Conservation (phyloP, 2,797 vertebrate genomes). For the Smutsia gigantea region DNA sequence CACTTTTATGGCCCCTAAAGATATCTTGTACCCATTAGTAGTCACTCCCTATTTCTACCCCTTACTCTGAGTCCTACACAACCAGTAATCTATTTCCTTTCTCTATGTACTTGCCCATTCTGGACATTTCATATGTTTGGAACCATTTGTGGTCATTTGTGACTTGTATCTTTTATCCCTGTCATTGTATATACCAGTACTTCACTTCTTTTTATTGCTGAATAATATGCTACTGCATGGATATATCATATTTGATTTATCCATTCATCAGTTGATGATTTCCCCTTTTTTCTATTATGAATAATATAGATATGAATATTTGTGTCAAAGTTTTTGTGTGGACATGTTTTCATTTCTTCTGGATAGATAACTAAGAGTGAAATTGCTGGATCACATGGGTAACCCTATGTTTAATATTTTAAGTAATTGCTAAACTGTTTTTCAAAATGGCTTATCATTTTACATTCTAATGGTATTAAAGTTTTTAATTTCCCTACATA, state of each 20-base stretch:
- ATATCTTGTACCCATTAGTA: background rate
- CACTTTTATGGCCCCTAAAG: background rate
- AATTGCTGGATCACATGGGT: background rate
- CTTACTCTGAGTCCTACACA: background rate
- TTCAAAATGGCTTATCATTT: background rate
- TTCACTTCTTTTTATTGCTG: background rate
- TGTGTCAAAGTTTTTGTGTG: background rate
- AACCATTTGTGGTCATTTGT: background rate
- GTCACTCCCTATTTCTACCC: background rate
- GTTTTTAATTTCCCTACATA: background rate
- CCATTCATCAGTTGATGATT: background rate
- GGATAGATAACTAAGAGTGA: background rate
- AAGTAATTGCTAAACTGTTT: background rate
- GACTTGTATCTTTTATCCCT: background rate
- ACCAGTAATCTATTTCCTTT: background rate
- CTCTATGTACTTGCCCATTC: background rate
- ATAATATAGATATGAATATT: background rate
- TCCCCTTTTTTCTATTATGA: background rate
- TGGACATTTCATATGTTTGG: background rate
- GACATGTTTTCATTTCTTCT: background rate
- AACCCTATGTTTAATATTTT: background rate
- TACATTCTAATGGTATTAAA: background rate
- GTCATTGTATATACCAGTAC: background rate
- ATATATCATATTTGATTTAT: background rate
- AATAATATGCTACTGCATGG: background rate